Evolutionary conservation across 2,797 vertebrate genomes (phyloP), one percentile per base, ranked within the genome.

Genomic region (Parotocinclus haroldoi): DNA sequence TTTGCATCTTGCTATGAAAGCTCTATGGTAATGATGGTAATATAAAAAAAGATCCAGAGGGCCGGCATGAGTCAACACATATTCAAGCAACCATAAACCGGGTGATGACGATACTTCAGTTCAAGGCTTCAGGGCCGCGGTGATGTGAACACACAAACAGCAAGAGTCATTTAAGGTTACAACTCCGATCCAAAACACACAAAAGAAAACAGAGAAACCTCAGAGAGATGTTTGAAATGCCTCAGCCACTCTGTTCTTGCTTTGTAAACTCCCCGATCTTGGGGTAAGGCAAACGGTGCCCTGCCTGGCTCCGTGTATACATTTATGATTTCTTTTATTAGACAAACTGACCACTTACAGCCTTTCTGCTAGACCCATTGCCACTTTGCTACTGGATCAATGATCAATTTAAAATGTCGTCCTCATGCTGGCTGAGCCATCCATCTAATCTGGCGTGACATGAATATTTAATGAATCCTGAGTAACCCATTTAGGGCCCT

Each of bases 401-500:
- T 72, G 69, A 13, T 51, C 16, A 27, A 48, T 74, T 74, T 50
- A 48, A 46, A 66, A 63, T 52, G 58, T 39, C 71, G 63, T 52
- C 51, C 19, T 55, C 72, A 53, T 66, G 71, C 76, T 78, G 73
- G 72, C 48, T 53, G 14, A 49, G 7, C 13, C 66, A 55, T 70
- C 65, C 49, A 49, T 80, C 69, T 74, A 63, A 58, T 45, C 40
- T 50, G 76, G 62, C 40, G 53, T 49, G 1, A 12, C 45, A 75
- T 73, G 40, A 75, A 75, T 78, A 73, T 73, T 73, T 70, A 42
- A 73, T 65, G 56, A 73, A 57, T 37, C n/a, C 18, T 51, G 3
- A 19, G 13, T 42, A 42, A 37, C 50, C 51, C 2, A 50, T 49
- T 65, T 54, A 14, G 54, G 9, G 8, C 44, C 42, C 14, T 17